Evolutionary conservation across 1,140 invertebrate genomes (phyloP).

Genomic region (Tyrophagus putrescentiae): DNA sequence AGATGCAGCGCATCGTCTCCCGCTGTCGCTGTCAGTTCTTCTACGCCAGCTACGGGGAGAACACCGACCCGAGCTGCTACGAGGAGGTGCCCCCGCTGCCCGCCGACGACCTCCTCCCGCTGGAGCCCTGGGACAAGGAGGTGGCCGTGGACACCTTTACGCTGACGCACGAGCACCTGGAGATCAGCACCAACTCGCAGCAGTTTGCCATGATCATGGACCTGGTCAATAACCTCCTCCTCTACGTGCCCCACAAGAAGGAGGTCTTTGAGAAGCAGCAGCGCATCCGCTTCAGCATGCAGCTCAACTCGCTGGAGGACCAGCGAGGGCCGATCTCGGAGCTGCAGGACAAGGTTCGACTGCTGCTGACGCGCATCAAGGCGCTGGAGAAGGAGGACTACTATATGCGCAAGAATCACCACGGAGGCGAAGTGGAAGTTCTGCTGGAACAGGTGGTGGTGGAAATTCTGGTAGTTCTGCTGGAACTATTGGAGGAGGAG

Average conservation of each 20-base stretch:
- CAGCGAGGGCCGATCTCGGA: conserved; percentile 78
- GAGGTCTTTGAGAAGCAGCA: conserved; percentile 73
- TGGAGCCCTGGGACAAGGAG: conserved; percentile 42
- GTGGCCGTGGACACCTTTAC: conserved; percentile 90
- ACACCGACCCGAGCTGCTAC: conserved; percentile 49
- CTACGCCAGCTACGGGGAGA: conserved; percentile 82
- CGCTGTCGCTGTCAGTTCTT: conserved; percentile 95
- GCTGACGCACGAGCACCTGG: conserved; percentile 91
- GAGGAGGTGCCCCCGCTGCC: conserved; percentile 44
- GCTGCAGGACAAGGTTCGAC: conserved; percentile 62
- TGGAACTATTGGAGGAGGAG: too few relatives aligned
- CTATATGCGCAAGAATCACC: conserved; percentile 52
- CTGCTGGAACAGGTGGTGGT: too few relatives aligned
- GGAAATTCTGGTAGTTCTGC: too few relatives aligned
- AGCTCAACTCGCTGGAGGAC: conserved; percentile 72
- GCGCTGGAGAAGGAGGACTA: conserved; percentile 80
- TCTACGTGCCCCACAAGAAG: conserved; percentile 89
- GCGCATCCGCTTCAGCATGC: conserved; percentile 78
- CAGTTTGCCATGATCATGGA: conserved; percentile 91
- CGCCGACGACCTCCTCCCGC: conserved; percentile 22
- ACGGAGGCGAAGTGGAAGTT: not conserved
- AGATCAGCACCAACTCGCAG: conserved; percentile 89
- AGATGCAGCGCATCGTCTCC: conserved; percentile 88
- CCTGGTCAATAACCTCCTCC: conserved; percentile 86
- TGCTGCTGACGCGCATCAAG: conserved; percentile 58